phyloP scores from a whole-genome alignment of 2,113 vertebrate genomes.

The Brachionichthys hirsutus region DNA sequence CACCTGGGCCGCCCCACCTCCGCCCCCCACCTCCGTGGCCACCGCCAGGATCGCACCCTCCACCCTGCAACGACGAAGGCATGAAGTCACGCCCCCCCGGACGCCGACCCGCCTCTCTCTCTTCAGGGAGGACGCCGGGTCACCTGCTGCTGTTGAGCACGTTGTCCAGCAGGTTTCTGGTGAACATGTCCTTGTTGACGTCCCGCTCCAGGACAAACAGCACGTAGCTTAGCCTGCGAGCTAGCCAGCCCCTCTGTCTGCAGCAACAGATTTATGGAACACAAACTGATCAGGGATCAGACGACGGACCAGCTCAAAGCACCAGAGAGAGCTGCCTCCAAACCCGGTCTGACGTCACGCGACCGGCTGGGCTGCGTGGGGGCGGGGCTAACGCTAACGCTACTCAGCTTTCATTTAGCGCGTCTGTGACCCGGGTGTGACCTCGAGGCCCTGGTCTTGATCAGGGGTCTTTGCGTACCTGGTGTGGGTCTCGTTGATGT shows the following conservation, averaged over 20 bases:
- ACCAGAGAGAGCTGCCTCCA: too few relatives aligned
- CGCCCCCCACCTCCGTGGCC: constrained; percentile 78
- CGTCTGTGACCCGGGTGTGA: too few relatives aligned
- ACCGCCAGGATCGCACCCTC: constrained; percentile 85
- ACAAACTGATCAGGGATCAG: too few relatives aligned
- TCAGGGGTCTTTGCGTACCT: constrained; percentile 76
- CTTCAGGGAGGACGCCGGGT: constrained; percentile 4
- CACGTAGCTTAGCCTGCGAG: constrained; percentile 90
- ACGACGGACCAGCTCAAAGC: too few relatives aligned
- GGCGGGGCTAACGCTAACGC: too few relatives aligned
- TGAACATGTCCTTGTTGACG: constrained; percentile 92
- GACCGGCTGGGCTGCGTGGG: too few relatives aligned
- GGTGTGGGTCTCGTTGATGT: constrained; percentile 98
- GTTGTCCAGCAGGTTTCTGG: constrained; percentile 90
- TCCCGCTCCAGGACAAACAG: constrained; percentile 94
- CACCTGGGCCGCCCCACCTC: too few relatives aligned
- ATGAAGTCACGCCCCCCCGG: background rate
- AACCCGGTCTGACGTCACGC: too few relatives aligned
- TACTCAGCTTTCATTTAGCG: too few relatives aligned
- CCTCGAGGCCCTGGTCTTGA: background rate
- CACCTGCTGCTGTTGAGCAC: constrained; percentile 90
- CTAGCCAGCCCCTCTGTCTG: constrained; percentile 96
- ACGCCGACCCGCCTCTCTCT: too few relatives aligned
- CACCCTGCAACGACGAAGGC: constrained; percentile 75
- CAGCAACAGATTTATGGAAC: too few relatives aligned